Conservation (phyloP, 2,797 vertebrate genomes). For the Trichosurus vulpecula region DNA sequence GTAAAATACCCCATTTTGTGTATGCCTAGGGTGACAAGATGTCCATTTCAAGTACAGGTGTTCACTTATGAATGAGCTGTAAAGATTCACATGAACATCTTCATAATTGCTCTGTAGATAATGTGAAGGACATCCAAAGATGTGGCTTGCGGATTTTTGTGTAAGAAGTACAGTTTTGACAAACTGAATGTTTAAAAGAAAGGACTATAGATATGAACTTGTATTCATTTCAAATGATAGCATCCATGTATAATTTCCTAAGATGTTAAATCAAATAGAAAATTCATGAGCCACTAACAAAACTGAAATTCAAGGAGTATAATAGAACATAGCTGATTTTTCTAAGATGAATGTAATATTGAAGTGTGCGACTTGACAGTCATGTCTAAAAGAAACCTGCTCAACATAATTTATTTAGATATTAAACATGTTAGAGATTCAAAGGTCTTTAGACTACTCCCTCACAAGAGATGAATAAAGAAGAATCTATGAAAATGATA, state of each 20-base stretch:
- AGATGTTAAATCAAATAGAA: not conserved
- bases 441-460: not conserved
- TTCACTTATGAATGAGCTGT: constrained; percentile 3
- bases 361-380: not conserved
- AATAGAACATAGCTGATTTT: not conserved
- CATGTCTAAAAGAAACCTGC: not conserved
- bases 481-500: not conserved
- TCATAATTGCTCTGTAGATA: not conserved
- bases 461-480: not conserved
- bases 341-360: not conserved
- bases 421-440: not conserved
- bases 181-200: not conserved
- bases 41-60: constrained; percentile 28
- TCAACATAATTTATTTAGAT: not conserved
- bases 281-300: not conserved
- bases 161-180: not conserved
- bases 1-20: not conserved
- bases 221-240: not conserved
- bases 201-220: not conserved
- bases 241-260: not conserved
- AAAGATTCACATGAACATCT: not conserved
- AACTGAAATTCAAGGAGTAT: not conserved
- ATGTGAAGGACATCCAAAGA: constrained; percentile 7
- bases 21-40: not conserved
- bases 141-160: rapidly evolving